Conservation (phyloP, 2,797 vertebrate species). For the Columba guinea region DNA sequence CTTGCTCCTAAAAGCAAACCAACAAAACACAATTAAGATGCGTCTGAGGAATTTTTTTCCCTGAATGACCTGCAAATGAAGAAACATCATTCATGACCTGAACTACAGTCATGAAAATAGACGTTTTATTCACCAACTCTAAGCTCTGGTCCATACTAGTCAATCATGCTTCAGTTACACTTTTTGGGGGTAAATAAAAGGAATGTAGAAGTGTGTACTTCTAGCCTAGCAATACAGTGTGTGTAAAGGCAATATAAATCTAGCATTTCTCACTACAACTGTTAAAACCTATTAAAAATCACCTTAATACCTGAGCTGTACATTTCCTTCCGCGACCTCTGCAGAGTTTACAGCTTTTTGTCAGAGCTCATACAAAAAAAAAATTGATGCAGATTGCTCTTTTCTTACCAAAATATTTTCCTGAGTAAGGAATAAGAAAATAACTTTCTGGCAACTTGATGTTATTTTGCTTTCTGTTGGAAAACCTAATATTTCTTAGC, state of each 20-base stretch:
- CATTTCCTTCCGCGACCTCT: background rate
- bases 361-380: background rate
- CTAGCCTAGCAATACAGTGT: background rate
- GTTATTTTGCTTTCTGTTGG: background rate
- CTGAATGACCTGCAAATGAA: background rate
- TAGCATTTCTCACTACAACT: rapidly evolving
- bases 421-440: background rate
- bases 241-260: background rate
- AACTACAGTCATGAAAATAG: background rate
- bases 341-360: background rate
- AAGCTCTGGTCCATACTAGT: background rate
- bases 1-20: background rate
- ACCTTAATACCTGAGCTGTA: background rate
- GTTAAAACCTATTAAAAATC: background rate
- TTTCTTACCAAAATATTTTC: background rate
- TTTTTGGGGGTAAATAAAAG: background rate
- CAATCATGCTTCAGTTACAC: background rate
- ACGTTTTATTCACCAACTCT: background rate
- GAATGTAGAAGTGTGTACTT: background rate
- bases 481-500: background rate
- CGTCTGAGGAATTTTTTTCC: background rate
- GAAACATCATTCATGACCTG: background rate
- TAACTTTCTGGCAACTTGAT: background rate
- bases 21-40: background rate
- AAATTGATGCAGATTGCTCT: background rate